These are phyloP conservation scores for Cheumatopsyche charites DNA, from an alignment of 1,140 invertebrate genomes.

Conservation along the genomic window DNA sequence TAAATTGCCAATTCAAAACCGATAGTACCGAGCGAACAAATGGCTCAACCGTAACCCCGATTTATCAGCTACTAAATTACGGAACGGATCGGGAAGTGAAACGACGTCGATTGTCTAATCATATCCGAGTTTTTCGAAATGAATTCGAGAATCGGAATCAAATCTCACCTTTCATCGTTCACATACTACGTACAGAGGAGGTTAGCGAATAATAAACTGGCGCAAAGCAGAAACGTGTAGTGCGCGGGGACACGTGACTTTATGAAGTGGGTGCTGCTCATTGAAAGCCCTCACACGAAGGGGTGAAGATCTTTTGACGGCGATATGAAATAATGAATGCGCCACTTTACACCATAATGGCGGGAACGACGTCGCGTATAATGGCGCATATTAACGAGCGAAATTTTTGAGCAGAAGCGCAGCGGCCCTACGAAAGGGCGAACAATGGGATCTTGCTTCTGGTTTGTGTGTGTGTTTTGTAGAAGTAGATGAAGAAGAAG, in stretches of 20 bases:
- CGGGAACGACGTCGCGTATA: slow-evolving; percentile 28
- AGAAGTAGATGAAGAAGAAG: no score
- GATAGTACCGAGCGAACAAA: slow-evolving; percentile 46
- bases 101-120: background rate
- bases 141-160: no score
- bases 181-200: no score
- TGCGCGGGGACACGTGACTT: slow-evolving; percentile 26
- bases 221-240: background rate
- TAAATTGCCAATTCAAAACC: slow-evolving; percentile 48
- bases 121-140: background rate
- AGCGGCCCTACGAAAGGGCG: slow-evolving; percentile 23
- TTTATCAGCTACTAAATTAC: slow-evolving; percentile 47
- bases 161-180: no score
- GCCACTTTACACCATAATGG: slow-evolving; percentile 40
- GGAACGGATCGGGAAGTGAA: slow-evolving; percentile 11
- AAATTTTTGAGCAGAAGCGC: slow-evolving; percentile 23
- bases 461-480: no score
- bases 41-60: slow-evolving; percentile 47
- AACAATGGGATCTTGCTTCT: slow-evolving; percentile 26
- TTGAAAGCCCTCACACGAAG: slow-evolving; percentile 36
- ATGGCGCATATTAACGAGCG: slow-evolving; percentile 37
- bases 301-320: slow-evolving; percentile 38
- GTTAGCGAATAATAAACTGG: background rate
- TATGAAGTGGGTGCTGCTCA: slow-evolving; percentile 35
- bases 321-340: slow-evolving; percentile 38